A percentile compares a stretch with the other conserved stretches of the same genome.
Conservation (phyloP, 2,888 invertebrate genomes). For the Hypena proboscidalis region DNA sequence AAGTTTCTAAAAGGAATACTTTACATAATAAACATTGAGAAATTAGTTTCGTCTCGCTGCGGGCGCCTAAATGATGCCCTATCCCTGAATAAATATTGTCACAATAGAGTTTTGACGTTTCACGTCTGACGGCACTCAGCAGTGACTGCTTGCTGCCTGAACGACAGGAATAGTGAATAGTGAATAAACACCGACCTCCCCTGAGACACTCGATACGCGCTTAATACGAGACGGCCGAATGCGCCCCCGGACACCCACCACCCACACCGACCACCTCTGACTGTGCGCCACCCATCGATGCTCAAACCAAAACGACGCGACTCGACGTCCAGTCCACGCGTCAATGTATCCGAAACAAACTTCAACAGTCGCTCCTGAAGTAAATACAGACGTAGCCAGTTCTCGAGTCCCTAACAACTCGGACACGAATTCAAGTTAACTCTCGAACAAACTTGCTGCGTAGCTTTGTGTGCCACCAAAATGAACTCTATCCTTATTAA, state of each 20-base stretch:
- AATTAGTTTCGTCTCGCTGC: background rate
- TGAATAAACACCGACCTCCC: slow-evolving; percentile 56
- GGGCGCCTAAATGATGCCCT: slow-evolving; percentile 32
- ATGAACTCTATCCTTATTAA: slow-evolving; percentile 26
- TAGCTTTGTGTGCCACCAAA: slow-evolving; percentile 13
- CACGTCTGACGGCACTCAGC: slow-evolving; percentile 22
- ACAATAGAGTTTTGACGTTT: slow-evolving; percentile 45
- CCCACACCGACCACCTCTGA: background rate
- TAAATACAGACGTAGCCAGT: slow-evolving; percentile 43
- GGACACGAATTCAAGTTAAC: slow-evolving; percentile 67
- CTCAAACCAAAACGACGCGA: background rate
- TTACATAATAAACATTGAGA: slow-evolving; percentile 6
- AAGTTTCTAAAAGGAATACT: background rate
- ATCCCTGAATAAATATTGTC: slow-evolving; percentile 51
- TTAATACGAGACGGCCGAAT: slow-evolving; percentile 42
- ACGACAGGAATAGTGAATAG: slow-evolving; percentile 34
- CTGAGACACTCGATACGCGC: slow-evolving; percentile 51
- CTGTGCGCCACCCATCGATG: slow-evolving; percentile 13
- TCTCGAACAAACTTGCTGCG: slow-evolving; percentile 44
- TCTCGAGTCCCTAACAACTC: slow-evolving; percentile 60
- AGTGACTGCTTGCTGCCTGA: no score
- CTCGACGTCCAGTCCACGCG: background rate
- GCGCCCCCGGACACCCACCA: slow-evolving; percentile 6
- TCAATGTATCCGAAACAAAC: slow-evolving; percentile 11
- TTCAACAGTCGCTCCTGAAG: slow-evolving; percentile 10